These are phyloP conservation scores for Maconellicoccus hirsutus DNA, from an alignment of 1,140 invertebrate species.

Conservation along the genomic window DNA sequence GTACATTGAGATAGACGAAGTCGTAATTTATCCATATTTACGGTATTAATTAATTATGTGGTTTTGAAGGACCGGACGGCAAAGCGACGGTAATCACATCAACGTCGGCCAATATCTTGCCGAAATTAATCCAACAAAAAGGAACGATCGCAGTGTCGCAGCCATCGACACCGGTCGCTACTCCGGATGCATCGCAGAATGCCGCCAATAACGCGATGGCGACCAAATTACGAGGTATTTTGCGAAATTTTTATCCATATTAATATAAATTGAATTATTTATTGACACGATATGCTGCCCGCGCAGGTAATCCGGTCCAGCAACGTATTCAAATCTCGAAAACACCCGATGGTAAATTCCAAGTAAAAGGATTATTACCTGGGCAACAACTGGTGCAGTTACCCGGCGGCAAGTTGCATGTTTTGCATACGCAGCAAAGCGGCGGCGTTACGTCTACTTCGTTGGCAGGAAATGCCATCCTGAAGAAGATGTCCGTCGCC, in stretches of 20 bases:
- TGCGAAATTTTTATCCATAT: slow-evolving; percentile 10
- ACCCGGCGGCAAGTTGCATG: slow-evolving; percentile 84
- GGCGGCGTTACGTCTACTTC: slow-evolving; percentile 23
- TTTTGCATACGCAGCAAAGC: slow-evolving; percentile 41
- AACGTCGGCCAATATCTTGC: slow-evolving; percentile 40
- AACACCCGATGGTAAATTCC: slow-evolving; percentile 78
- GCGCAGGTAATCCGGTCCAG: slow-evolving; percentile 33
- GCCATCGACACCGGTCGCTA: slow-evolving; percentile 31
- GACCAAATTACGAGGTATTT: not conserved
- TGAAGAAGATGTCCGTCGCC: slow-evolving; percentile 13
- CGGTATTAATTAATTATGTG: no score
- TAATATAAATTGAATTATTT: no score
- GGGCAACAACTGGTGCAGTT: slow-evolving; percentile 89
- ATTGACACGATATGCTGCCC: no score
- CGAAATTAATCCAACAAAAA: slow-evolving; percentile 33
- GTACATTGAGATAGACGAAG: no score
- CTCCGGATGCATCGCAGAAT: not conserved
- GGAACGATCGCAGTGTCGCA: not conserved
- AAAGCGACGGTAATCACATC: slow-evolving; percentile 54
- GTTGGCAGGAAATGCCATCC: slow-evolving; percentile 24
- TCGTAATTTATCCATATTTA: no score
- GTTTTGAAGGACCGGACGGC: slow-evolving; percentile 44
- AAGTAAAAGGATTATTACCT: slow-evolving; percentile 77
- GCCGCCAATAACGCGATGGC: not conserved
- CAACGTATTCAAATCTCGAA: slow-evolving; percentile 84